Evolutionary conservation across 1,140 invertebrate genomes (phyloP), one percentile per base, ranked within the genome.

Genomic region (Danaus melanippus): DNA sequence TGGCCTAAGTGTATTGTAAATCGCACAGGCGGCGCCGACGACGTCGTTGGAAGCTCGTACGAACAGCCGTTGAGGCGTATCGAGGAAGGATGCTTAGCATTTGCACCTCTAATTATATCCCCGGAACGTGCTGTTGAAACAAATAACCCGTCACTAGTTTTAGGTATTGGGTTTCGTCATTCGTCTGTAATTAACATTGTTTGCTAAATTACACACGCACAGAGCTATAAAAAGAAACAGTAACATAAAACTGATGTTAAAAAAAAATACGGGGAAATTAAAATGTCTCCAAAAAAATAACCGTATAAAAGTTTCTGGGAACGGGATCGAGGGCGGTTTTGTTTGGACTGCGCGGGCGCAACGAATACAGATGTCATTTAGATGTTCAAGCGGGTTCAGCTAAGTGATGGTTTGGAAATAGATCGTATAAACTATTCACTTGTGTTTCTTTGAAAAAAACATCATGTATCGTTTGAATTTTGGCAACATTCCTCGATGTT

Each of bases 41-140:
- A 74, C 67, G 78, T 79, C 72, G 71, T 76, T 72, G 69, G 64
- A 78, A 69, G 74, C 46, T 70, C 65, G 52, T 67, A 73, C 77
- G 75, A 79, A 80, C 76, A 76, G 62, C 56, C 65, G 71, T 73
- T 70, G 69, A 78, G 72, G 74, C 78, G 71, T 76, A 63, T 76
- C 74, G 79, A 79, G 75, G 78, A 85, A 79, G 75, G 82, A 85
- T 80, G 73, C 74, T 80, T 79, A 83, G 73, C 80, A 79, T 71
- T 81, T 76, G 74, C 79, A 78, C 76, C 78, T 76, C 74, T 84
- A 84, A 84, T 83, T 80, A 85, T 83, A 83, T 71, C 76, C 66
- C 57, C 53, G 68, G 69, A 74, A 78, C 70, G 69, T 72, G 66
- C 57, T 76, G 67, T 67, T 54, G 67, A 77, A 84, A 79, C 71